These are phyloP conservation scores for Gasteruption jaculator DNA, from an alignment of 2,888 invertebrate genomes.

Conservation along the genomic window DNA sequence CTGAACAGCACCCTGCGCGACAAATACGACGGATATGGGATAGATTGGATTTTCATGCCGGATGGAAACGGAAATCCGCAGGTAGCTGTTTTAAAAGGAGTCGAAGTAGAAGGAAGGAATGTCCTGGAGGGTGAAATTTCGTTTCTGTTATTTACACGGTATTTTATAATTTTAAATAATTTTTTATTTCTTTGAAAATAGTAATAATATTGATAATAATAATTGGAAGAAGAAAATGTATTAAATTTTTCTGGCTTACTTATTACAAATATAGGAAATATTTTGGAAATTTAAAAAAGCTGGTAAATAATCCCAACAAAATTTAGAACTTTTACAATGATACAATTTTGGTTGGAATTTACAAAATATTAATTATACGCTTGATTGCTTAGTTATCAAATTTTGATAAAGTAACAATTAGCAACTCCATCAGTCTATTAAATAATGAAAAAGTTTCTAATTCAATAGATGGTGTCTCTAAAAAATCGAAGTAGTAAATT, in stretches of 20 bases:
- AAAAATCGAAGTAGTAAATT: too few species aligned
- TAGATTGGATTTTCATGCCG: conserved; percentile 50
- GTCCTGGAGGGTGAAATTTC: conserved; percentile 35
- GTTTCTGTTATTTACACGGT: conserved; percentile 45
- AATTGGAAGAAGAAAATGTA: conserved; percentile 4
- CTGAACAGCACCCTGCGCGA: conserved; percentile 37
- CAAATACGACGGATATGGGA: conserved; percentile 47
- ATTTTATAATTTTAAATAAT: conserved; percentile 19
- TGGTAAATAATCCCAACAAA: too few species aligned
- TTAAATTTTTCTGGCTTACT: background rate
- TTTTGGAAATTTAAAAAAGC: too few species aligned
- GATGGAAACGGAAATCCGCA: conserved; percentile 48
- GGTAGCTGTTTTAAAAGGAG: conserved; percentile 44
- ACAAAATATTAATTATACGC: too few species aligned
- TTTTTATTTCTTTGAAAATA: conserved; percentile 2
- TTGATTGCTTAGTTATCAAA: too few species aligned
- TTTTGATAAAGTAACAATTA: too few species aligned
- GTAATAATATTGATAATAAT: background rate
- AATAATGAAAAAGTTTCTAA: too few species aligned
- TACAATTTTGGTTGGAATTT: too few species aligned
- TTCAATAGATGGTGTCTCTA: too few species aligned
- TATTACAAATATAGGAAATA: too few species aligned
- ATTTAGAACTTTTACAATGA: too few species aligned
- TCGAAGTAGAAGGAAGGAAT: conserved; percentile 28
- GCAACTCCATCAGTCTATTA: too few species aligned